Base-by-base conservation (phyloP, 2,797 vertebrate species). In the Lepus oiostolus region DNA sequence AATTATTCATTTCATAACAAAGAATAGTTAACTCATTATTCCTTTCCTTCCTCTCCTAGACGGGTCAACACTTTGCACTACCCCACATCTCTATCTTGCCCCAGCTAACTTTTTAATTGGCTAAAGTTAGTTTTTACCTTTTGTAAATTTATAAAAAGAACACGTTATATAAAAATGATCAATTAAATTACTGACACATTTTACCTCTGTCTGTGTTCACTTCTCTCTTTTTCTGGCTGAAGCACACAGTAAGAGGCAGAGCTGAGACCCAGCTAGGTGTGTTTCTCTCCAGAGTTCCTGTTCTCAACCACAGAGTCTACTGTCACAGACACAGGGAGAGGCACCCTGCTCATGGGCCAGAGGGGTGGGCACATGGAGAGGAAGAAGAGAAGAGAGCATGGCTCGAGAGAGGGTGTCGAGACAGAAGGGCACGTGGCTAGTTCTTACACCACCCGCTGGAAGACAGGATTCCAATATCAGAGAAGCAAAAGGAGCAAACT, bases 71-170 rank as follows among this genome's bases (percentile, higher is more conserved):
- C 11, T 60, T 58, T 17, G 10, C 13, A 12, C 16, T 32, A 16
- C 7, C 14, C 17, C 24, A 13, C 2, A 26, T 58, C 12, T 72
- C 71, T 32, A 65, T 24, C 54, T 85, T 77, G 52, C 7, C 47
- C 50, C 58, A 74, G 32, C 24, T 85, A 65, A 85, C 30, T 65
- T 63, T 67, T 47, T 22, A 88, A 63, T 2, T 76, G 32, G 52
- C 58, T 82, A 94, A 58, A 70, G 35, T 94, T 62, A 90, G 65
- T 75, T 79, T 92, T 52, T 22, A 19, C 60, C 84, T 42, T 85
- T 83, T 65, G 58, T 87, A 22, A 32, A 87, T 88, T 82, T 63
- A 74, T 47, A 90, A 90, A 94, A 62, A 47, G 24, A 63, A 68
- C 26, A 5, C 7, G 1, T 90, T 54, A 90, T 67, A 79, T 88